phyloP scores from a whole-genome alignment of 2,888 invertebrate genomes.

The Sinohyriopsis cumingii region DNA sequence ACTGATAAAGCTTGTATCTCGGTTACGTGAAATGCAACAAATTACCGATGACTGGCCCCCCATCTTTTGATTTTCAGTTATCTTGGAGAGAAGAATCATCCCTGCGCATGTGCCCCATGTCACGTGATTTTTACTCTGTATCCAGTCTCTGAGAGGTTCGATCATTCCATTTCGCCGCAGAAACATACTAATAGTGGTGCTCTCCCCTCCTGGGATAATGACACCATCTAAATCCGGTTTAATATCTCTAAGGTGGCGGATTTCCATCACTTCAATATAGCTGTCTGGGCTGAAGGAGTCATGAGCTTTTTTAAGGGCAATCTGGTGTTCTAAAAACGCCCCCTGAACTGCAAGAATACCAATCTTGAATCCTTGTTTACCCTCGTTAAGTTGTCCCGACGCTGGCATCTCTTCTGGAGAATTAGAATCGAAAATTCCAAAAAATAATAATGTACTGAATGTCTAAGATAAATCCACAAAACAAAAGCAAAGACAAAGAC shows the following conservation, averaged over 20 bases:
- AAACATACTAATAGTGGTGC: conserved; percentile 63
- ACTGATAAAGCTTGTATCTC: no score
- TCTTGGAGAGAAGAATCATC: conserved; percentile 61
- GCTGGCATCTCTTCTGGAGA: conserved; percentile 7
- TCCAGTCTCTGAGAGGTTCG: conserved; percentile 50
- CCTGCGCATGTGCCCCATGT: conserved; percentile 68
- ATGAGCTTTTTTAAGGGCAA: conserved; percentile 46
- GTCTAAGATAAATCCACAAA: neutral
- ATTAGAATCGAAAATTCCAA: no score
- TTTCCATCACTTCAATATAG: conserved; percentile 41
- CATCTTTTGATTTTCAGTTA: conserved; percentile 55
- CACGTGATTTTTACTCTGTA: conserved; percentile 46
- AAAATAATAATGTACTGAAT: no score
- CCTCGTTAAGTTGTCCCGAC: neutral
- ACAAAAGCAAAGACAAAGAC: conserved; percentile 10
- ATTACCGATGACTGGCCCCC: conserved; percentile 60
- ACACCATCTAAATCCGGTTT: conserved; percentile 52
- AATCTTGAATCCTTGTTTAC: conserved; percentile 21
- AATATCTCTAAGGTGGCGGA: conserved; percentile 46
- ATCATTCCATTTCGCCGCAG: conserved; percentile 57
- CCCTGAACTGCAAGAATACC: conserved; percentile 67
- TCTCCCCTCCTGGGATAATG: conserved; percentile 68
- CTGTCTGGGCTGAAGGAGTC: conserved; percentile 13
- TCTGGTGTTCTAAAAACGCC: conserved; percentile 63
- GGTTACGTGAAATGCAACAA: neutral